These are phyloP conservation scores for Ypsolopha scabrella DNA, from an alignment of 2,888 invertebrate genomes.

Conservation along the genomic window DNA sequence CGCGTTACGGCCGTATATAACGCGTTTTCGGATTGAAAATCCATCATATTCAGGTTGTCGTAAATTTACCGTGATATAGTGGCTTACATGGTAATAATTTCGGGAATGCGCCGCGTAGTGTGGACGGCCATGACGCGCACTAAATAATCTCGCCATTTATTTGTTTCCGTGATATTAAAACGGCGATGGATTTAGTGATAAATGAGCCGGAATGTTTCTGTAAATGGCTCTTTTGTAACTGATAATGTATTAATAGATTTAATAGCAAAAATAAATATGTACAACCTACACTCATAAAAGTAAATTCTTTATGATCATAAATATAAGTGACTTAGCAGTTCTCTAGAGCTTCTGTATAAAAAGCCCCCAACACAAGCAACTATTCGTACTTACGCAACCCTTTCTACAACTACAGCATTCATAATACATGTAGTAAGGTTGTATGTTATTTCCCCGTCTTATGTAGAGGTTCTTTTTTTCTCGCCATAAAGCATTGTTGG, in stretches of 20 bases:
- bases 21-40: constrained; percentile 65
- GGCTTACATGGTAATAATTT: constrained; percentile 65
- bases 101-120: constrained; percentile 59
- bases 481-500: constrained; percentile 72
- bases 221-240: neutral
- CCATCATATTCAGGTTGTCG: constrained; percentile 70
- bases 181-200: constrained; percentile 34
- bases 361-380: no score
- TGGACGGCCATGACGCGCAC: constrained; percentile 61
- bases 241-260: neutral
- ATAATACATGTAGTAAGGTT: constrained; percentile 61
- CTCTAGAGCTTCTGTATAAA: no score
- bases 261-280: neutral
- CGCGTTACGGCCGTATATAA: constrained; percentile 41
- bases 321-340: no score
- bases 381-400: constrained; percentile 26
- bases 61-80: constrained; percentile 68
- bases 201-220: neutral
- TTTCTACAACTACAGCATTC: constrained; percentile 49
- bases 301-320: no score
- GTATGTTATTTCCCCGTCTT: constrained; percentile 66
- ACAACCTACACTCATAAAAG: constrained; percentile 5
- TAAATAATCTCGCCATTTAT: constrained; percentile 50
- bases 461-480: constrained; percentile 64
- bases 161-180: constrained; percentile 48